Percentiles rank a stretch among this genome's conserved stretches.
Evolutionary conservation across 2,888 invertebrate species (phyloP).

Genomic region (Serripes groenlandicus): DNA sequence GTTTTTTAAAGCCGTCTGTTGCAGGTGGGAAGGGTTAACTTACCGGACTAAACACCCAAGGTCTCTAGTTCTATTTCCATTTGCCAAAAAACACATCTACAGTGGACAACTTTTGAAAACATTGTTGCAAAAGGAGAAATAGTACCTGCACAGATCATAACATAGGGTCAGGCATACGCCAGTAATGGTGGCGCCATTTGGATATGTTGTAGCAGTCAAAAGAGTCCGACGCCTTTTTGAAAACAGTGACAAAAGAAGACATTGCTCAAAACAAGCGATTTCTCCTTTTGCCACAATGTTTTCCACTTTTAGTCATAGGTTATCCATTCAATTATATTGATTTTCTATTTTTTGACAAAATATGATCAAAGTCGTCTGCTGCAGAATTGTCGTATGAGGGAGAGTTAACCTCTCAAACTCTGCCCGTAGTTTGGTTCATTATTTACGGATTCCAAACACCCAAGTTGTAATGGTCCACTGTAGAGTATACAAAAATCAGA

Average conservation of each 20-base stretch:
- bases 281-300: conserved; percentile 3
- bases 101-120: neutral
- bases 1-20: no score
- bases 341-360: no score
- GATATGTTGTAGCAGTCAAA: neutral
- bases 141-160: neutral
- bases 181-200: neutral
- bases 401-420: no score
- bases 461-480: no score
- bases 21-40: neutral
- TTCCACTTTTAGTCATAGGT: no score
- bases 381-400: no score
- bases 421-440: no score
- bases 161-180: neutral
- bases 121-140: neutral
- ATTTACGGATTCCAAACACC: no score
- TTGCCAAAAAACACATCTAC: neutral
- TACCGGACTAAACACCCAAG: neutral
- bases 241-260: neutral
- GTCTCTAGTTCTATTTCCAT: neutral
- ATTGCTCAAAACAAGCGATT: conserved; percentile 3
- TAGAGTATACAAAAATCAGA: no score
- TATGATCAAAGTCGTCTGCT: no score
- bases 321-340: no score
- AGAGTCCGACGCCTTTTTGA: neutral